Conservation (phyloP, 2,888 invertebrate genomes). For the Tinea trinotella region DNA sequence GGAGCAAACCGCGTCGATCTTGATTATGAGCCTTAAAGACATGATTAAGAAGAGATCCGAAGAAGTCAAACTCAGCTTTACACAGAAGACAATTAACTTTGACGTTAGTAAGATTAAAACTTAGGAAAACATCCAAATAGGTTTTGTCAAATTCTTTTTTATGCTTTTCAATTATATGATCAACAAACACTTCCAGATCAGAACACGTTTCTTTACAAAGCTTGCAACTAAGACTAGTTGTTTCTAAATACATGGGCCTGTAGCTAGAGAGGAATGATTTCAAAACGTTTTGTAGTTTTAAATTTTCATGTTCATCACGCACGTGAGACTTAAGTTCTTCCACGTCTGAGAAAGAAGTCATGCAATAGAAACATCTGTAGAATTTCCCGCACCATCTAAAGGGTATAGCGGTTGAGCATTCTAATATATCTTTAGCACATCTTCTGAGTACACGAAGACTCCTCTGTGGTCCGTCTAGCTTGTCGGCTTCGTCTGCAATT, state of each 20-base stretch:
- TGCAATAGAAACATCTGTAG: constrained; percentile 41
- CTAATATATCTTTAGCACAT: constrained; percentile 26
- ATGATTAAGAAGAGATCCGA: constrained; percentile 36
- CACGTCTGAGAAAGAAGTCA: constrained; percentile 31
- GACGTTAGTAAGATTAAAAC: constrained; percentile 35
- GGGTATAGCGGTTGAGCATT: constrained; percentile 36
- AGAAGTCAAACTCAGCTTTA: constrained; percentile 35
- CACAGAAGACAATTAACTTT: constrained; percentile 38
- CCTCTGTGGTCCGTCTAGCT: background rate
- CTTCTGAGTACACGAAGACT: background rate
- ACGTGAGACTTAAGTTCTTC: constrained; percentile 31
- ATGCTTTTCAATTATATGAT: constrained; percentile 31
- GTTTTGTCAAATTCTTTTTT: constrained; percentile 26
- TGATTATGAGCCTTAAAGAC: constrained; percentile 36
- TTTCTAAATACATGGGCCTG: constrained; percentile 35
- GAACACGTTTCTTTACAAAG: constrained; percentile 29
- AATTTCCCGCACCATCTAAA: constrained; percentile 37
- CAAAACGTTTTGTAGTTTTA: constrained; percentile 29
- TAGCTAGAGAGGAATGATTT: constrained; percentile 23
- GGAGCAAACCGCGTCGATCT: constrained; percentile 22
- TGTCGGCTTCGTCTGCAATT: background rate
- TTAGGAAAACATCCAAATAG: constrained; percentile 27
- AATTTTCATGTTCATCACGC: constrained; percentile 30
- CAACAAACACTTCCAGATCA: constrained; percentile 31
- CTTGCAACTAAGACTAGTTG: constrained; percentile 37